Percentiles rank a stretch among this genome's conserved stretches.
phyloP scores from a whole-genome alignment of 1,140 invertebrate genomes.

The Idris sp. region DNA sequence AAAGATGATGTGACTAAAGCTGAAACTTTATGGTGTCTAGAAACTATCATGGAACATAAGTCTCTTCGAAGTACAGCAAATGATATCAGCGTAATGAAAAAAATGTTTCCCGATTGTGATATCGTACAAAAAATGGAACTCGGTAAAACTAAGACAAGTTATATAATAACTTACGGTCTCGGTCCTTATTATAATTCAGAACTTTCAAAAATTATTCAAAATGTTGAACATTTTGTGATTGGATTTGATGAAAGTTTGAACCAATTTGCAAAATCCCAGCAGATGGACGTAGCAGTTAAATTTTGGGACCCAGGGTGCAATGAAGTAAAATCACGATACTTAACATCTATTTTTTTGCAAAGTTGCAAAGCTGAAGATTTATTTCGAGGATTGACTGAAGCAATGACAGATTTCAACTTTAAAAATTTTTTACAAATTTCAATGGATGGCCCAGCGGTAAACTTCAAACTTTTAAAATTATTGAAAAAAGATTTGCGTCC shows the following conservation, averaged over 20 bases:
- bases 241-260: constrained; percentile 30
- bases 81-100: constrained; percentile 24
- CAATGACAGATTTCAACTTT: constrained; percentile 14
- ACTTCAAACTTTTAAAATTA: constrained; percentile 40
- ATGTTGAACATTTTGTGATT: constrained; percentile 16
- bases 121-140: constrained; percentile 18
- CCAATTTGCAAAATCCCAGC: constrained; percentile 12
- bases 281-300: constrained; percentile 53
- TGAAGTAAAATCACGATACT: constrained; percentile 39
- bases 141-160: constrained; percentile 26
- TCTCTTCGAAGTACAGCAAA: constrained; percentile 22
- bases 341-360: constrained; percentile 47
- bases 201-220: constrained; percentile 12
- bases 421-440: constrained; percentile 54
- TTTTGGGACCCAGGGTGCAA: constrained; percentile 46
- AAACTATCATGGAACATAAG: constrained; percentile 28
- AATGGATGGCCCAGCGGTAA: constrained; percentile 58
- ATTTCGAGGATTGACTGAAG: constrained; percentile 26
- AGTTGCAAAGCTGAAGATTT: constrained; percentile 35
- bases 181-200: constrained; percentile 14
- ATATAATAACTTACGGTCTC: constrained; percentile 31
- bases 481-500: constrained; percentile 18
- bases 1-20: constrained; percentile 30
- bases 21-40: constrained; percentile 35
- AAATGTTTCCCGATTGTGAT: constrained; percentile 21